Conservation (phyloP, 2,113 vertebrate genomes). For the Amblyornis subalaris region DNA sequence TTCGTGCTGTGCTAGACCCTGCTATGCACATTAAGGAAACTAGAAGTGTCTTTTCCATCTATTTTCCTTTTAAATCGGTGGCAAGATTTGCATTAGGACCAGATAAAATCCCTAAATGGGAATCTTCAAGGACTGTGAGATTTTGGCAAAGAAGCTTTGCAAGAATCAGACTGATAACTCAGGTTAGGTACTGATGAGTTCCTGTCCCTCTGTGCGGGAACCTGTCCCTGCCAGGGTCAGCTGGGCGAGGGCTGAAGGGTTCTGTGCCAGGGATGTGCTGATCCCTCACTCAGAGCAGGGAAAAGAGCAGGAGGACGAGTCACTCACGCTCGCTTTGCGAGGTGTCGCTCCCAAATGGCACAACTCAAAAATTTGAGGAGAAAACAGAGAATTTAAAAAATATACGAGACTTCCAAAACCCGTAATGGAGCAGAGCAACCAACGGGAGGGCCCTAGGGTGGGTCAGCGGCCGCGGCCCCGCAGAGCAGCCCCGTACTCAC, state of each 20-base stretch:
- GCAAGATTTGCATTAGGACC: background rate
- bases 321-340: background rate
- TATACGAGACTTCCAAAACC: background rate
- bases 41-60: background rate
- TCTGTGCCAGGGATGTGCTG: background rate
- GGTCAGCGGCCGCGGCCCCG: background rate
- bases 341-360: background rate
- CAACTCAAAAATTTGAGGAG: rapidly evolving
- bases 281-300: background rate
- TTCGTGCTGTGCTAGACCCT: constrained; percentile 4
- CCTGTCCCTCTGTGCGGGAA: background rate
- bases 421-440: background rate
- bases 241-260: background rate
- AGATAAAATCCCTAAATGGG: background rate
- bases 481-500: constrained; percentile 74
- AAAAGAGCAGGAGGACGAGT: background rate
- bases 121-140: background rate
- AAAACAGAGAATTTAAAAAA: rapidly evolving
- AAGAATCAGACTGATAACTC: background rate
- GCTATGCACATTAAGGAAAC: background rate
- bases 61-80: constrained; percentile 11
- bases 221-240: background rate
- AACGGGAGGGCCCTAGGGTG: background rate
- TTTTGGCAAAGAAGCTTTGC: background rate
- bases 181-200: background rate